These are phyloP conservation scores for Tapera naevia DNA, from an alignment of 2,797 vertebrate species.

Conservation along the genomic window DNA sequence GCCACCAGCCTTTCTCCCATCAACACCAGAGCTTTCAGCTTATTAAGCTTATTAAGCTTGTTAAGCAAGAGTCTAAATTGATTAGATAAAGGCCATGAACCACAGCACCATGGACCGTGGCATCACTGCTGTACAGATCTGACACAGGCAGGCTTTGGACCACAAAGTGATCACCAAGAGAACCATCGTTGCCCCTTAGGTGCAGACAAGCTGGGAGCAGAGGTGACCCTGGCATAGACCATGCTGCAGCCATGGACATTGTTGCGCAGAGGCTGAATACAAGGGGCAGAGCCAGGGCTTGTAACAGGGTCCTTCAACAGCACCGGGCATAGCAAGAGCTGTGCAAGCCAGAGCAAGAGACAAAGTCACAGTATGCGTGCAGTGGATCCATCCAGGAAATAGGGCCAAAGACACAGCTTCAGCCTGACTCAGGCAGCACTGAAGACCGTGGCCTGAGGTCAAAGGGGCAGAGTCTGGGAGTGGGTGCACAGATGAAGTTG, in stretches of 20 bases:
- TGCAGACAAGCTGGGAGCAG: neutral
- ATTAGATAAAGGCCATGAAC: neutral
- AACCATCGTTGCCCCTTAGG: neutral
- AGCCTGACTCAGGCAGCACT: neutral
- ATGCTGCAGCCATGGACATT: accelerated
- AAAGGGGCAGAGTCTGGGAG: neutral
- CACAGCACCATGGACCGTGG: neutral
- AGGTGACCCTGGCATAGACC: neutral
- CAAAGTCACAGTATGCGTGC: neutral
- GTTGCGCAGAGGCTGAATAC: neutral
- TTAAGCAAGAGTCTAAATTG: neutral
- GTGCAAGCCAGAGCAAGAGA: neutral
- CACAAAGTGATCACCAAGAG: neutral
- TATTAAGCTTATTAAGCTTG: too few relatives aligned
- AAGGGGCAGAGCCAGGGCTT: neutral
- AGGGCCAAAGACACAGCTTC: neutral
- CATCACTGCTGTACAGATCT: neutral
- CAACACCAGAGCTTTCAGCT: neutral
- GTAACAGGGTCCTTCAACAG: neutral
- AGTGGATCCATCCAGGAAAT: neutral
- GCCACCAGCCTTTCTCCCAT: neutral
- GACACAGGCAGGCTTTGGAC: neutral
- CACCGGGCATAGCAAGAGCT: neutral
- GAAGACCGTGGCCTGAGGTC: neutral
- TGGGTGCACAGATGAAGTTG: neutral